Evolutionary conservation across 2,888 invertebrate species (phyloP).

Genomic region (Leucania comma): DNA sequence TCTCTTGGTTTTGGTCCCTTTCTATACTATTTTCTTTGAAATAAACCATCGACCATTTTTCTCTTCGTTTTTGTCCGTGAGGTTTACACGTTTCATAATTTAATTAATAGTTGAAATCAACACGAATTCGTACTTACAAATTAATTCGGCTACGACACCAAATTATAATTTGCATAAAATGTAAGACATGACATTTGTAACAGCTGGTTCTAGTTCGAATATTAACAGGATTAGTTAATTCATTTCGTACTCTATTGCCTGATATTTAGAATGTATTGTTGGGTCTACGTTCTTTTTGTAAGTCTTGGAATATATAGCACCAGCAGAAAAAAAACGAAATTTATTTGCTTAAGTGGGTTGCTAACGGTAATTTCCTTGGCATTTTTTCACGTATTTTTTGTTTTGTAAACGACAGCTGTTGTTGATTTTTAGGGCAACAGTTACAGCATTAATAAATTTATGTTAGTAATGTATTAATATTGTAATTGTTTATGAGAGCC

Average conservation of each 20-base stretch:
- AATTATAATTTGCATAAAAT: constrained; percentile 10
- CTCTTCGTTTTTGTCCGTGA: background rate
- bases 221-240: too few relatives aligned
- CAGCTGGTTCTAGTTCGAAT: background rate
- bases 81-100: background rate
- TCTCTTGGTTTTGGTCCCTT: too few relatives aligned
- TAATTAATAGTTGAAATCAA: background rate
- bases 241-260: background rate
- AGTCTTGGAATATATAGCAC: constrained; percentile 3
- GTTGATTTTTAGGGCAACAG: background rate
- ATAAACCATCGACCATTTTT: background rate
- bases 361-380: background rate
- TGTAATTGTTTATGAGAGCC: too few relatives aligned
- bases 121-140: background rate
- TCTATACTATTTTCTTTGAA: too few relatives aligned
- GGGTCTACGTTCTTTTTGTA: background rate
- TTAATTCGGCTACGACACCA: background rate
- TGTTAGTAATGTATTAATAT: background rate
- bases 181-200: constrained; percentile 1
- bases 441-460: background rate
- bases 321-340: constrained; percentile 6
- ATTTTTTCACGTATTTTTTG: background rate
- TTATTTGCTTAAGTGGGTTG: background rate
- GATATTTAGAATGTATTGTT: background rate
- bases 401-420: background rate